Base-by-base conservation (phyloP, 2,797 vertebrate species). In the Chlorospingus semifuscus region DNA sequence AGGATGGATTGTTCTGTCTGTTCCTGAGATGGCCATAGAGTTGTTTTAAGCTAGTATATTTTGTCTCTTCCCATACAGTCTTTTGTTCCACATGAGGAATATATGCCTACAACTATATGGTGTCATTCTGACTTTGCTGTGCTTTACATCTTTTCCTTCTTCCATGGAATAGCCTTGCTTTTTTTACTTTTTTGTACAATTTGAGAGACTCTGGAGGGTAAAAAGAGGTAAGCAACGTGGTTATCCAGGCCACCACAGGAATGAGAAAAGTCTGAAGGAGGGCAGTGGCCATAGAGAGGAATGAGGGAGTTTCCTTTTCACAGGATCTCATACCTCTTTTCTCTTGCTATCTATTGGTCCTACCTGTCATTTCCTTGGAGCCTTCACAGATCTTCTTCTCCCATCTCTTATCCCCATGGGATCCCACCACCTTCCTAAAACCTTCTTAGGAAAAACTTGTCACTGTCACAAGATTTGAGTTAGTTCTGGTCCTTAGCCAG, bases 401-500 rank as follows among this genome's bases (percentile, higher is more conserved):
- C 18, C 12, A 6, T 80, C 9, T 66, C 26, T 37, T 64, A 71
- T 5, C 6, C 6, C 7, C 0, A 0, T 36, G n/a, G 34, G 24
- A 71, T 81, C 15, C 20, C 50, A 88, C 0, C 34, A 83, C 22
- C 11, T 84, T 89, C 36, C 29, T 84, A 68, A 86, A 90, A 80
- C 9, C 36, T 52, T 12, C 23, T 77, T 84, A 3, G 4, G 10
- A 77, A 89, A 87, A 87, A 41, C 34, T 59, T 59, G 16, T 56
- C 34, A 15, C 64, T 34, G 34, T 23, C 34, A 63, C 34, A 87
- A 63, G 29, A 3, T 75, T 77, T 76, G 66, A 47, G 20, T 71
- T 50, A 42, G 20, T 56, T 83, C 34, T 87, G 24, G 50, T 74
- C n/a, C 52, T 63, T 42, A 59, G 60, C 53, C 60, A 83, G 57